Conservation (phyloP, 2,797 vertebrate genomes). For the Danio tinwini region DNA sequence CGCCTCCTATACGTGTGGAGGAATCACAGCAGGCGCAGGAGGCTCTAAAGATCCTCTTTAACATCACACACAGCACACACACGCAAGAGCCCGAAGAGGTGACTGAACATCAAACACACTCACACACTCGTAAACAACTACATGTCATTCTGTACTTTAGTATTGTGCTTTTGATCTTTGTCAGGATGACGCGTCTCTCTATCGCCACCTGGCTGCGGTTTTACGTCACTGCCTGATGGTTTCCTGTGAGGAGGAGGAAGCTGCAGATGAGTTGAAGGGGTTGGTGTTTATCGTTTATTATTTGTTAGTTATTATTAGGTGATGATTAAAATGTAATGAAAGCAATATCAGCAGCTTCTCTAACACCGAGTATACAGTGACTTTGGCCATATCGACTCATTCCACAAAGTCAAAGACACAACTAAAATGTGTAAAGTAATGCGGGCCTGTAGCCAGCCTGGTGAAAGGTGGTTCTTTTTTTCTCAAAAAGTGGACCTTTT, state of each 20-base stretch:
- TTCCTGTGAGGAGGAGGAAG: slow-evolving; percentile 69
- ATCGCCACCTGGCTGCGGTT: slow-evolving; percentile 78
- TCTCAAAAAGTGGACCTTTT: no score
- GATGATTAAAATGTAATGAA: no score
- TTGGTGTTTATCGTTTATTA: slow-evolving; percentile 54
- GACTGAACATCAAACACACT: slow-evolving; percentile 26
- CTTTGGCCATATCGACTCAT: no score
- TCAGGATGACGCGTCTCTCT: slow-evolving; percentile 77
- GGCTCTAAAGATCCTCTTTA: slow-evolving; percentile 82
- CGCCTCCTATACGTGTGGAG: slow-evolving; percentile 71
- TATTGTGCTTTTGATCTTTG: background rate
- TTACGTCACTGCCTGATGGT: slow-evolving; percentile 77
- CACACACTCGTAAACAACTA: no score
- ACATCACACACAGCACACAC: slow-evolving; percentile 77
- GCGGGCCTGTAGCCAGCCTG: no score
- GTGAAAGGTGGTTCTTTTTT: no score
- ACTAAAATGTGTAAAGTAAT: no score
- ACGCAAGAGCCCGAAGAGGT: slow-evolving; percentile 77
- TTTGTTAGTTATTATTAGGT: no score
- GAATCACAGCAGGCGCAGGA: slow-evolving; percentile 74
- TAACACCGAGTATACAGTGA: no score
- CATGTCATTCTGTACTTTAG: background rate
- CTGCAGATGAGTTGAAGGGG: slow-evolving; percentile 79
- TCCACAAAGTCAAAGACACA: no score
- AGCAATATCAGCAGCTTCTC: no score